Conservation (phyloP, 1,140 invertebrate species). For the Drosophila subobscura region DNA sequence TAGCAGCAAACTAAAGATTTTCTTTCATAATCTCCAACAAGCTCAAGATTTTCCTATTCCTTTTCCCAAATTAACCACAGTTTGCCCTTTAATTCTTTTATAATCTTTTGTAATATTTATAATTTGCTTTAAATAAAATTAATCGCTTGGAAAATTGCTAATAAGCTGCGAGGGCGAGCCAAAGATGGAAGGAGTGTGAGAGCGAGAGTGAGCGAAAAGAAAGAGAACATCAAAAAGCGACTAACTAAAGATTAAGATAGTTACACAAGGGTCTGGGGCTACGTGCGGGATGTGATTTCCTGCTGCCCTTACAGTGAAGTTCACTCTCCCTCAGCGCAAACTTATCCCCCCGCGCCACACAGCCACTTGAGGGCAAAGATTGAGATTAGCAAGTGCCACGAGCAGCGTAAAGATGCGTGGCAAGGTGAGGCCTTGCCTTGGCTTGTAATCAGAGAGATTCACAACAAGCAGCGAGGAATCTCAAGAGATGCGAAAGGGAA, state of each 20-base stretch:
- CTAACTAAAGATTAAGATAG: conserved; percentile 53
- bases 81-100: neutral
- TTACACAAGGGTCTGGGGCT: conserved; percentile 24
- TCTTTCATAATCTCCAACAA: no score
- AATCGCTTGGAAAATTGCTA: conserved; percentile 73
- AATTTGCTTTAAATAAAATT: conserved; percentile 53
- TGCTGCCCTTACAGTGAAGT: conserved; percentile 1
- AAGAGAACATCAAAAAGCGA: conserved; percentile 49
- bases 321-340: conserved; percentile 9
- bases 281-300: conserved; percentile 30
- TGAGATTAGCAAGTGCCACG: conserved; percentile 37
- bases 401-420: conserved; percentile 15
- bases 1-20: no score
- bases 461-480: neutral
- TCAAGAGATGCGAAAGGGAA: neutral
- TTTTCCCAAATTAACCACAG: neutral
- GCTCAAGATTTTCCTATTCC: neutral
- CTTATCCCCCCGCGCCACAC: conserved; percentile 11
- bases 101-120: neutral
- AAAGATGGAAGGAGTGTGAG: neutral
- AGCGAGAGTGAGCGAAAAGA: neutral
- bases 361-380: conserved; percentile 22
- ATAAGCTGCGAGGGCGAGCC: conserved; percentile 30
- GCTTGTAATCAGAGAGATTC: conserved; percentile 23
- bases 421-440: conserved; percentile 26